phyloP scores from a whole-genome alignment of 1,140 invertebrate species.

The Hyphantria cunea region DNA sequence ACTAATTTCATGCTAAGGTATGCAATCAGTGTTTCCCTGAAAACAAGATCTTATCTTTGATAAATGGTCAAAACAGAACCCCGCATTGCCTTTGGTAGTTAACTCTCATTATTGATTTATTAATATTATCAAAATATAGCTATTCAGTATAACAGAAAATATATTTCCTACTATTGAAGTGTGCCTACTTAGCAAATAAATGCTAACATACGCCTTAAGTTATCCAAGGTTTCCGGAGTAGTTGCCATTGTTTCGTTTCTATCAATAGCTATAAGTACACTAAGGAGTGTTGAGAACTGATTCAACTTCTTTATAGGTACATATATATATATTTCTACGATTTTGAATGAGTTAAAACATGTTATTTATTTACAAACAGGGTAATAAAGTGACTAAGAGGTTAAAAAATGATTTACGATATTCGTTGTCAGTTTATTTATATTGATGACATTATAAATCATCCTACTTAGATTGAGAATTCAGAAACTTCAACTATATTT shows the following conservation, averaged over 20 bases:
- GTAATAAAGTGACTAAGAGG: conserved; percentile 9
- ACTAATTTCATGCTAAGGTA: too few relatives aligned
- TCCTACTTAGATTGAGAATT: conserved; percentile 10
- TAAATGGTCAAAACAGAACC: too few relatives aligned
- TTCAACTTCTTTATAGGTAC: not conserved
- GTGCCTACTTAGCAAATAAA: conserved; percentile 11
- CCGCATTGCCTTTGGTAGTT: too few relatives aligned
- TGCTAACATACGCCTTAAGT: conserved; percentile 14
- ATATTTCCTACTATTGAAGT: too few relatives aligned
- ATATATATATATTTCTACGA: too few relatives aligned
- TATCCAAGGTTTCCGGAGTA: conserved; percentile 9
- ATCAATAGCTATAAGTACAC: conserved; percentile 2
- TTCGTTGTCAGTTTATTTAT: conserved; percentile 21
- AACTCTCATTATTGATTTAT: too few relatives aligned
- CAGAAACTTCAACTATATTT: conserved; percentile 5
- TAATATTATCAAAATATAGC: too few relatives aligned
- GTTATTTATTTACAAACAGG: conserved; percentile 8
- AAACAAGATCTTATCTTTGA: too few relatives aligned
- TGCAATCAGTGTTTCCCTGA: too few relatives aligned
- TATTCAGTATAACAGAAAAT: too few relatives aligned
- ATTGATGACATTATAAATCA: conserved; percentile 25
- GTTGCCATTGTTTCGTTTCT: conserved; percentile 3
- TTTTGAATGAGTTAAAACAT: conserved; percentile 1
- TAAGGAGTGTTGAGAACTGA: not conserved
- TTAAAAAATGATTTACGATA: conserved; percentile 8